Evolutionary conservation across 2,888 invertebrate species (phyloP).

Genomic region (Pseudanteris insignis): DNA sequence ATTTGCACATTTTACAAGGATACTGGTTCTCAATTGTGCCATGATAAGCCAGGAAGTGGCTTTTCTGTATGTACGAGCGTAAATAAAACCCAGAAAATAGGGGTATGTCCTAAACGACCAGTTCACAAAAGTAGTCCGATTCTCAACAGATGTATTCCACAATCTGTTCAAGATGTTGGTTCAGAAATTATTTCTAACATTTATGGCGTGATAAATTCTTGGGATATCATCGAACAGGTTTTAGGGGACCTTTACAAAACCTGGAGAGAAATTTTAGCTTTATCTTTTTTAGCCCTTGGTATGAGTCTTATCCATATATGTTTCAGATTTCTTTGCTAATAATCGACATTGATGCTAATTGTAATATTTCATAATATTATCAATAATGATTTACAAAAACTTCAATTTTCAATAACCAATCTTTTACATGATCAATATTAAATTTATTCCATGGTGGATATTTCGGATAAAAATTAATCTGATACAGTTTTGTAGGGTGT

Average conservation of each 20-base stretch:
- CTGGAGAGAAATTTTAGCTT: constrained; percentile 85
- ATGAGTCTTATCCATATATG: constrained; percentile 60
- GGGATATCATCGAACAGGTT: constrained; percentile 89
- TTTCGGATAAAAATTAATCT: no score
- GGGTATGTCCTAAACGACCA: constrained; percentile 74
- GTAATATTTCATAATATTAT: no score
- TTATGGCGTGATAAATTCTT: constrained; percentile 84
- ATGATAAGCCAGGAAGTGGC: constrained; percentile 65
- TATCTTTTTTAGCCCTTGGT: constrained; percentile 85
- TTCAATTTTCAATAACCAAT: no score
- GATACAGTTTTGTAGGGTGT: no score
- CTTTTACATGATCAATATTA: no score
- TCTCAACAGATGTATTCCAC: constrained; percentile 88
- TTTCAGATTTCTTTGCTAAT: no score
- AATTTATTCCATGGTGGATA: no score
- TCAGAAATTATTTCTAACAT: constrained; percentile 75
- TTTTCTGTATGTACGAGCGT: constrained; percentile 61
- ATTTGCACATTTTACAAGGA: constrained; percentile 77
- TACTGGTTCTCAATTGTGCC: constrained; percentile 81
- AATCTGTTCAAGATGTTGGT: constrained; percentile 74
- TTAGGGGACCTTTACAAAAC: constrained; percentile 87
- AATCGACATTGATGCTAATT: no score
- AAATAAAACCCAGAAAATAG: constrained; percentile 60
- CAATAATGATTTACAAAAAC: no score
- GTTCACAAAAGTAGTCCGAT: constrained; percentile 81